Conservation (phyloP, 1,140 invertebrate genomes). For the Macrotrachela quadricornifera region DNA sequence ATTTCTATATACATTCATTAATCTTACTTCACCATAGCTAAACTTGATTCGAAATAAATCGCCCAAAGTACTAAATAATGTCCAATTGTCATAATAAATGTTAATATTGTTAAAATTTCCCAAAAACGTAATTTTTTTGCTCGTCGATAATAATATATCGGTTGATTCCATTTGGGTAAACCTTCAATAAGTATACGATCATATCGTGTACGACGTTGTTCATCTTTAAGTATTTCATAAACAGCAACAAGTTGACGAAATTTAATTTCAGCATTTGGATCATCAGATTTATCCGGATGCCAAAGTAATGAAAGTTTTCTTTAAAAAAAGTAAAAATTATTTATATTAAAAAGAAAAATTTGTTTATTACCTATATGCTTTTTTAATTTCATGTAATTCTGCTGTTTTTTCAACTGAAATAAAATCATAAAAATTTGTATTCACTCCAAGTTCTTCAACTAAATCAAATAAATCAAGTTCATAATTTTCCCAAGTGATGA, state of each 20-base stretch:
- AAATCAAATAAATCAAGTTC: slow-evolving; percentile 85
- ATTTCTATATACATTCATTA: slow-evolving; percentile 8
- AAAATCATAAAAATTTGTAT: slow-evolving; percentile 76
- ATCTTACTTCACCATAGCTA: slow-evolving; percentile 43
- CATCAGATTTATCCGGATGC: slow-evolving; percentile 82
- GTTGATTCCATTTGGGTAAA: slow-evolving; percentile 79
- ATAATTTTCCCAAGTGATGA: slow-evolving; percentile 48
- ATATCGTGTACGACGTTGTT: slow-evolving; percentile 46
- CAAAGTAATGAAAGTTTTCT: slow-evolving; percentile 59
- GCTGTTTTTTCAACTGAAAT: slow-evolving; percentile 59
- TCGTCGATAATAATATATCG: slow-evolving; percentile 79
- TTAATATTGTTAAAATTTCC: slow-evolving; percentile 60
- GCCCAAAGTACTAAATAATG: slow-evolving; percentile 84
- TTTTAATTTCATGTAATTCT: slow-evolving; percentile 54
- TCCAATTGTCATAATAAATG: slow-evolving; percentile 60
- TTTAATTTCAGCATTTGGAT: slow-evolving; percentile 66
- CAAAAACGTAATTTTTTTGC: slow-evolving; percentile 75
- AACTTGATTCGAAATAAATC: slow-evolving; percentile 50
- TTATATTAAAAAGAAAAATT: no score
- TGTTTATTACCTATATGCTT: slow-evolving; percentile 46
- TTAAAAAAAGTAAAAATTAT: slow-evolving; percentile 40
- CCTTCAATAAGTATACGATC: slow-evolving; percentile 76
- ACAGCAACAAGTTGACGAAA: slow-evolving; percentile 76
- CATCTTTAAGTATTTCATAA: slow-evolving; percentile 77
- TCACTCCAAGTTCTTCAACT: slow-evolving; percentile 61